These are phyloP conservation scores for Collichthys lucidus DNA, from an alignment of 2,113 vertebrate species.

Conservation along the genomic window DNA sequence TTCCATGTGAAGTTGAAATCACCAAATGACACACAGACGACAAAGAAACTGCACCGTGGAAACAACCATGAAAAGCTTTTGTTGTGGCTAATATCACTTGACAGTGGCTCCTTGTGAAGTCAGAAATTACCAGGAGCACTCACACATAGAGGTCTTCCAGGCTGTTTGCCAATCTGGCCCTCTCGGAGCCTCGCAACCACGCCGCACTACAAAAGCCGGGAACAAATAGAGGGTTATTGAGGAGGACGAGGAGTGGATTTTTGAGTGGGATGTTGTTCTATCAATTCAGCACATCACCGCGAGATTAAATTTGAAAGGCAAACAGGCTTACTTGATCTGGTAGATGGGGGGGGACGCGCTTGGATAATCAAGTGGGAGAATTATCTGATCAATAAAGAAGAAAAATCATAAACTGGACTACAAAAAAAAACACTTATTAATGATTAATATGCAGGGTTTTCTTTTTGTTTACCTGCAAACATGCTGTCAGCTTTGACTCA, in stretches of 20 bases:
- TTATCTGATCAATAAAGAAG: slow-evolving; percentile 84
- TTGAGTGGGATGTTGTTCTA: slow-evolving; percentile 59
- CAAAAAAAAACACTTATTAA: neutral
- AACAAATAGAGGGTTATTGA: slow-evolving; percentile 71
- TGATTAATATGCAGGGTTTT: slow-evolving; percentile 8
- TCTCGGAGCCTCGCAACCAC: slow-evolving; percentile 92
- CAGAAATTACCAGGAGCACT: slow-evolving; percentile 79
- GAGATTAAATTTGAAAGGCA: slow-evolving; percentile 63
- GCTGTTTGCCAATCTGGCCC: slow-evolving; percentile 87
- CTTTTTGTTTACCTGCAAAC: slow-evolving; percentile 90
- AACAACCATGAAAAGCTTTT: slow-evolving; percentile 49
- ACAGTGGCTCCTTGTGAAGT: slow-evolving; percentile 30
- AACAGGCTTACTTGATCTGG: slow-evolving; percentile 93
- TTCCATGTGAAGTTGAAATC: slow-evolving; percentile 5
- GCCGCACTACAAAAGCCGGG: slow-evolving; percentile 88
- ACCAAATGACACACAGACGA: slow-evolving; percentile 17
- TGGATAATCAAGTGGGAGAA: slow-evolving; percentile 93
- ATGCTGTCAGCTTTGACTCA: slow-evolving; percentile 88
- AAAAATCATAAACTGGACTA: neutral
- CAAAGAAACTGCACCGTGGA: slow-evolving; percentile 2
- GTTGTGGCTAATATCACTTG: slow-evolving; percentile 46
- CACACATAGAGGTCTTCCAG: slow-evolving; percentile 96
- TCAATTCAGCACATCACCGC: slow-evolving; percentile 47
- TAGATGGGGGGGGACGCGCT: slow-evolving; percentile 92
- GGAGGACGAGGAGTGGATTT: slow-evolving; percentile 46